A percentile compares a stretch with the other conserved stretches of the same genome.
These are phyloP conservation scores for Ypsolopha scabrella DNA, from an alignment of 2,888 invertebrate species.

Conservation along the genomic window DNA sequence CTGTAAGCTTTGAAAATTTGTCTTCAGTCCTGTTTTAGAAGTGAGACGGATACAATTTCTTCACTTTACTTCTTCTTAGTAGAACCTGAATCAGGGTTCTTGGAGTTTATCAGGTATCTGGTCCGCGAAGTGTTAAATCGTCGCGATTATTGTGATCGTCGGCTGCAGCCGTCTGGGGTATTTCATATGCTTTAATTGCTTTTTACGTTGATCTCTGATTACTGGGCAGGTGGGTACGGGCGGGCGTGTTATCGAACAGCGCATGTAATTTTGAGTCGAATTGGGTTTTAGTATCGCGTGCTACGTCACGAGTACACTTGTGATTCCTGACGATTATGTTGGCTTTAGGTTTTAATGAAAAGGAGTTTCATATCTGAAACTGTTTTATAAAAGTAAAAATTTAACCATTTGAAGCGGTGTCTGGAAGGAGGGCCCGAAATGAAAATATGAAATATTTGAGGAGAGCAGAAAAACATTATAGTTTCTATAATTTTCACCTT, in stretches of 20 bases:
- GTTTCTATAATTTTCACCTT: too few species aligned
- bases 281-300: too few species aligned
- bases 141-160: constrained; percentile 49
- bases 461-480: too few species aligned
- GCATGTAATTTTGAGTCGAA: too few species aligned
- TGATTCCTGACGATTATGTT: too few species aligned
- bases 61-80: neutral
- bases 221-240: constrained; percentile 17
- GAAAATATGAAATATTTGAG: too few species aligned
- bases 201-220: constrained; percentile 24
- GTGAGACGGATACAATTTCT: neutral
- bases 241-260: neutral
- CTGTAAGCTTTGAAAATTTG: neutral
- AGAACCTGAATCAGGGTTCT: neutral
- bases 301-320: too few species aligned
- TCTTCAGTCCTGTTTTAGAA: neutral
- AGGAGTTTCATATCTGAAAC: too few species aligned
- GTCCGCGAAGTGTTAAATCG: constrained; percentile 58
- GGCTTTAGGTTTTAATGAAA: too few species aligned
- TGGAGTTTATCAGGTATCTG: constrained; percentile 39
- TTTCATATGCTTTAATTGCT: constrained; percentile 52
- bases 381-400: too few species aligned
- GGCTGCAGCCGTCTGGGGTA: constrained; percentile 37
- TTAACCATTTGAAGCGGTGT: too few species aligned
- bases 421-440: too few species aligned